These are phyloP conservation scores for Scylla paramamosain DNA, from an alignment of 1,140 invertebrate genomes.

Conservation along the genomic window DNA sequence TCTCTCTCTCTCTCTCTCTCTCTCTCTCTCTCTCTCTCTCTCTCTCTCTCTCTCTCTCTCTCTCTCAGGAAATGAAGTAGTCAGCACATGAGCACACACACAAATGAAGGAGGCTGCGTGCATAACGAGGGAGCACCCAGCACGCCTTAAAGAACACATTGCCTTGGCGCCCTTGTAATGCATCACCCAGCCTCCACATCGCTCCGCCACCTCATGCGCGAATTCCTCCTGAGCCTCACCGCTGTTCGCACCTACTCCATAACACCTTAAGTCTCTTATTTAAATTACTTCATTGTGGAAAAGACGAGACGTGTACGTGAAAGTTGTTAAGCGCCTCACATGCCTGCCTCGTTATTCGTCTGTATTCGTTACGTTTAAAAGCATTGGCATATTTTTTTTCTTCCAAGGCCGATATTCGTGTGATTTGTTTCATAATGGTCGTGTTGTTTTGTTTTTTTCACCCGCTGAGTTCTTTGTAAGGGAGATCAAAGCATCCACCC, in stretches of 20 bases:
- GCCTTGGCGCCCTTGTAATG: too few relatives aligned
- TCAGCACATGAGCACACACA: not conserved
- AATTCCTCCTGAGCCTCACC: not conserved
- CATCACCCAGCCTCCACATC: not conserved
- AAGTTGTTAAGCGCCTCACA: not conserved
- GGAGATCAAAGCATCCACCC: not conserved
- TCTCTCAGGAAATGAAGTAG: slow-evolving; percentile 1
- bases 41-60: slow-evolving; percentile 36
- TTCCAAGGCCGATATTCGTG: not conserved
- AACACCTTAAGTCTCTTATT: not conserved
- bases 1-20: slow-evolving; percentile 14
- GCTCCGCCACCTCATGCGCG: not conserved
- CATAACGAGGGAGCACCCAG: too few relatives aligned
- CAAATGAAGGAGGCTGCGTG: too few relatives aligned
- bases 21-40: slow-evolving; percentile 27
- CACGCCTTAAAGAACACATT: too few relatives aligned
- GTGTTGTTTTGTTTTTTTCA: not conserved
- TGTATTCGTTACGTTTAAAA: not conserved
- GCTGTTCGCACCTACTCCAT: not conserved
- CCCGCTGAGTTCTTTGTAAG: not conserved
- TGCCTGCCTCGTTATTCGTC: not conserved
- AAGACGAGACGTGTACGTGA: not conserved
- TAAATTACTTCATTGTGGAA: not conserved
- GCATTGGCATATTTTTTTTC: too few relatives aligned
- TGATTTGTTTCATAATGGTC: not conserved